Conservation (phyloP, 1,140 invertebrate species). For the Diprion similis region DNA sequence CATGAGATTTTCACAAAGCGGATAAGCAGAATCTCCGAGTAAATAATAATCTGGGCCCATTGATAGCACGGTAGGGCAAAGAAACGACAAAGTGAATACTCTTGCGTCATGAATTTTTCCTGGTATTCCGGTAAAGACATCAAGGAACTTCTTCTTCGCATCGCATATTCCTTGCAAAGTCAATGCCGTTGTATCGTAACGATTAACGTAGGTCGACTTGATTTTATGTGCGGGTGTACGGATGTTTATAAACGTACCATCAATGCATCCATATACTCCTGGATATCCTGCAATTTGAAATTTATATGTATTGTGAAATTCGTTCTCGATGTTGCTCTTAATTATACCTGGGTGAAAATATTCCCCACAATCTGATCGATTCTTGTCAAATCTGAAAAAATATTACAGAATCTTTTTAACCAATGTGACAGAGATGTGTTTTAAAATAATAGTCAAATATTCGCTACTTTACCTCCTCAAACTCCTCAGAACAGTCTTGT, state of each 20-base stretch:
- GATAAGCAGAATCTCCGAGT: constrained; percentile 50
- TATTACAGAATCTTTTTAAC: no score
- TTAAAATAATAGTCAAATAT: background rate
- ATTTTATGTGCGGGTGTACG: constrained; percentile 33
- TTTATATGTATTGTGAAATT: constrained; percentile 8
- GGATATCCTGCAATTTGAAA: constrained; percentile 26
- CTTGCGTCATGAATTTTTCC: constrained; percentile 42
- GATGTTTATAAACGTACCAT: constrained; percentile 33
- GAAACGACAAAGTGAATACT: constrained; percentile 35
- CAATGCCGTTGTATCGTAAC: constrained; percentile 40
- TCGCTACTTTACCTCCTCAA: constrained; percentile 17
- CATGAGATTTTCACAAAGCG: constrained; percentile 39
- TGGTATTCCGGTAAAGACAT: constrained; percentile 39
- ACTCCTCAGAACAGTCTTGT: constrained; percentile 24
- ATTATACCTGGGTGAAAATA: background rate
- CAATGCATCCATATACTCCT: constrained; percentile 30
- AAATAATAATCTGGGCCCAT: constrained; percentile 34
- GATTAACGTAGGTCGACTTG: constrained; percentile 38
- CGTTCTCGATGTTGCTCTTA: background rate
- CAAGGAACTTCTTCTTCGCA: constrained; percentile 33
- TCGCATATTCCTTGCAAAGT: constrained; percentile 44
- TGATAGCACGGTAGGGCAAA: constrained; percentile 18
- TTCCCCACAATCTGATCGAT: no score
- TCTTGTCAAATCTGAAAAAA: no score
- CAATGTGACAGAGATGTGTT: background rate